Base-by-base conservation (phyloP, 2,888 invertebrate genomes). In the Ophion ellenae region DNA sequence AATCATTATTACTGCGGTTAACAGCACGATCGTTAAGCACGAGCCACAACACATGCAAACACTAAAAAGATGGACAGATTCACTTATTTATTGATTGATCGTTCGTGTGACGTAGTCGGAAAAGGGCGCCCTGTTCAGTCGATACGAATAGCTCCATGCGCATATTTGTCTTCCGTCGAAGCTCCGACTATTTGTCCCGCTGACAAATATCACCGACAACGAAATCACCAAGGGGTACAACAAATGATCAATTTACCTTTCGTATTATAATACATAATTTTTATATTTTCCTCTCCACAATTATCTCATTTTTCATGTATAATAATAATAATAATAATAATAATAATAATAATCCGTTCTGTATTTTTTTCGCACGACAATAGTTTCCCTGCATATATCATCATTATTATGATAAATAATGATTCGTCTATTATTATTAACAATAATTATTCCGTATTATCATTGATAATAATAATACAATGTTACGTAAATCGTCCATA, bases 231-330 rank as follows among this genome's bases (percentile, higher is more conserved):
- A 64, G 53, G 70, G 79, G 71, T 6, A 69, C 61, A 73, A 76
- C 83, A 73, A 86, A 80, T 57, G 63, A 77, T 45, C 32, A 40
- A 47, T 61, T 59, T 28, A 61, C 24, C 1, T 66, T 66, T 81
- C 20, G 20, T 79, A 73, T 82, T 80, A 81, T 77, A 77, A 10
- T 80, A 80, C 80, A 76, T 80, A 77, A 83, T 80, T 79, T 47
- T 53, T 64, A 79, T 76, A 66, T 79, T 53, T 81, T 75, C 73
- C 17, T 28, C 66, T 40, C 32, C 45, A 63, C 63, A 17, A 67
- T 77, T 69, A 69, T 24, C 14, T 45, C 32, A 17, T 78, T 36
- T 63, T 64, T 64, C 64, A 14, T 63, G 45, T 77, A 81, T 77
- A 71, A 80, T 76, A 76, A 76, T 76, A 76, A 76, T 45, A 47